Conservation (phyloP, 2,797 vertebrate genomes). For the Microchirus variegatus region DNA sequence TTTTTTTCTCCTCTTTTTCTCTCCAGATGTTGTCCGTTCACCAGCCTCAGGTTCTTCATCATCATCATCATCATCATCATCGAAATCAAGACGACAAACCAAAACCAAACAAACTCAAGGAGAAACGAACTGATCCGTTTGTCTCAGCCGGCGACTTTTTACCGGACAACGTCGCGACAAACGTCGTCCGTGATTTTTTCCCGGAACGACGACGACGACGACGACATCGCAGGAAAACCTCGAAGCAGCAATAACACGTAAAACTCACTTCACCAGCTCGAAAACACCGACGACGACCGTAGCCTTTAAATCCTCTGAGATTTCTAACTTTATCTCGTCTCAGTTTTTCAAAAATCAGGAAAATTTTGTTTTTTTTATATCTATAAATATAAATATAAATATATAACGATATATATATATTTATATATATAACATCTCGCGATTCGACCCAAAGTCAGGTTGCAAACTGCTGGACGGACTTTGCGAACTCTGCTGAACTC, state of each 20-base stretch:
- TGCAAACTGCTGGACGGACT: constrained; percentile 72
- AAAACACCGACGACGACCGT: too few relatives aligned
- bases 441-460: constrained; percentile 18
- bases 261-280: too few relatives aligned
- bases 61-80: constrained; percentile 41
- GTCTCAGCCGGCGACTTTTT: constrained; percentile 6
- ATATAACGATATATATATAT: too few relatives aligned
- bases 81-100: constrained; percentile 37
- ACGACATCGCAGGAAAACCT: too few relatives aligned
- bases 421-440: too few relatives aligned
- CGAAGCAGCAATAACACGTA: constrained; percentile 11
- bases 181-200: too few relatives aligned
- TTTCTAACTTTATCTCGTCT: too few relatives aligned
- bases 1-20: constrained; percentile 12
- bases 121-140: neutral
- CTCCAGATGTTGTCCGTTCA: constrained; percentile 29
- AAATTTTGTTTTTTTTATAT: too few relatives aligned
- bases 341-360: too few relatives aligned
- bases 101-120: constrained; percentile 11
- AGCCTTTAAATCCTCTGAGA: too few relatives aligned
- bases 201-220: constrained; percentile 19
- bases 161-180: constrained; percentile 2
- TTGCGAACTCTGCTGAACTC: constrained; percentile 50
- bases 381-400: too few relatives aligned
- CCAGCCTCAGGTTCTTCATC: constrained; percentile 59